Base-by-base conservation (phyloP, 2,113 vertebrate genomes). In the Motacilla alba region DNA sequence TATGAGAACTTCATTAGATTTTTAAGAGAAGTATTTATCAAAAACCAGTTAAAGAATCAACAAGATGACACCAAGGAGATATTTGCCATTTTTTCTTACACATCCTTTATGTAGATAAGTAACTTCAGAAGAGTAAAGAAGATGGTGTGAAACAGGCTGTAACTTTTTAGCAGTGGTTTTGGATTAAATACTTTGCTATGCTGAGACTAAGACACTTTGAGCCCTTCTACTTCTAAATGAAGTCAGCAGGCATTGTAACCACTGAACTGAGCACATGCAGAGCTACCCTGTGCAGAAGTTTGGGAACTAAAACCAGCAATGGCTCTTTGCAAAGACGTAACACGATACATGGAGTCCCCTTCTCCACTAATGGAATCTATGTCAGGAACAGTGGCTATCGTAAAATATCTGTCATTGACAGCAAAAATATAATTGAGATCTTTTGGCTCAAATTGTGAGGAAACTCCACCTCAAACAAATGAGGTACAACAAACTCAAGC, bases 391-490 rank as follows among this genome's bases (percentile, higher is more conserved):
- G 31, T 4, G 4, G 13, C 50, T 53, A 76, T 46, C 46, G 58
- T 11, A 69, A 83, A 43, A n/a, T 10, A 68, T 3, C 27, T 68
- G 56, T 19, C 3, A 17, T 41, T 83, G 74, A 1, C 11, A 79
- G 62, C 21, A 67, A 86, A 76, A 80, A 62, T 33, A 23, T 60
- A 86, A 77, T 3, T 15, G 37, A 59, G 12, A 59, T 47, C 2
- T 92, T 89, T n/a, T 30, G 26, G 49, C 30, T 75, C 8, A 82
- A 69, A 67, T 62, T 82, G n/a, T 84, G 41, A 91, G 35, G 41
- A 73, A 86, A 46, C 6, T 84, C 49, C 11, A 39, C 81, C 94
- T 95, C 94, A 72, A 82, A 87, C 58, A 56, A 78, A 41, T 31
- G 87, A 93, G 89, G 78, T 35, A 35, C 5, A 90, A 79, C 6